Conservation (phyloP, 2,797 vertebrate species). For the Phoxinus dragarum region DNA sequence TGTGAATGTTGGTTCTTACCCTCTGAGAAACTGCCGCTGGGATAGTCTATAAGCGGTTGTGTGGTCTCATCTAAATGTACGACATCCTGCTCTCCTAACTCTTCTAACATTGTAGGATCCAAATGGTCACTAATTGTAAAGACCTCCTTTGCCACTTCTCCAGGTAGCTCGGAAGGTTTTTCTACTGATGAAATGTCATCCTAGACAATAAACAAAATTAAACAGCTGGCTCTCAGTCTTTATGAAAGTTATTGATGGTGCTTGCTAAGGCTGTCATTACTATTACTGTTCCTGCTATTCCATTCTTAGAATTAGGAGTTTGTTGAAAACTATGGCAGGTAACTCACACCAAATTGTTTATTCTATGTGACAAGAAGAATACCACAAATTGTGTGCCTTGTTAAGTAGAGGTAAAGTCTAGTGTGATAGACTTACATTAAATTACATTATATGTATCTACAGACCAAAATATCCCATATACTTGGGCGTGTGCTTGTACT, state of each 20-base stretch:
- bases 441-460: background rate
- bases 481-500: background rate
- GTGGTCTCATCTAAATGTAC: conserved; percentile 69
- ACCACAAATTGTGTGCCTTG: background rate
- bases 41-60: conserved; percentile 44
- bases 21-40: conserved; percentile 6
- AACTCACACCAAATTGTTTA: background rate
- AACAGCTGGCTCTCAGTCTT: background rate
- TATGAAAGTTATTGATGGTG: background rate
- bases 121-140: conserved; percentile 52
- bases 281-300: background rate
- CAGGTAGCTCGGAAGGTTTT: conserved; percentile 68
- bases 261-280: background rate
- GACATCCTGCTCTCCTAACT: conserved; percentile 59
- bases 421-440: background rate
- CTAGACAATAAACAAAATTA: conserved; percentile 73
- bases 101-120: conserved; percentile 53
- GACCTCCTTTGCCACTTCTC: conserved; percentile 54
- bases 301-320: background rate
- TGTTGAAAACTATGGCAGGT: background rate
- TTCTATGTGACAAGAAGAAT: background rate
- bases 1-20: conserved; percentile 25
- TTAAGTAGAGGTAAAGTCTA: background rate
- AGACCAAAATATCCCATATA: background rate
- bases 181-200: conserved; percentile 74